Conservation (phyloP, 2,797 vertebrate species). For the Merluccius polli region DNA sequence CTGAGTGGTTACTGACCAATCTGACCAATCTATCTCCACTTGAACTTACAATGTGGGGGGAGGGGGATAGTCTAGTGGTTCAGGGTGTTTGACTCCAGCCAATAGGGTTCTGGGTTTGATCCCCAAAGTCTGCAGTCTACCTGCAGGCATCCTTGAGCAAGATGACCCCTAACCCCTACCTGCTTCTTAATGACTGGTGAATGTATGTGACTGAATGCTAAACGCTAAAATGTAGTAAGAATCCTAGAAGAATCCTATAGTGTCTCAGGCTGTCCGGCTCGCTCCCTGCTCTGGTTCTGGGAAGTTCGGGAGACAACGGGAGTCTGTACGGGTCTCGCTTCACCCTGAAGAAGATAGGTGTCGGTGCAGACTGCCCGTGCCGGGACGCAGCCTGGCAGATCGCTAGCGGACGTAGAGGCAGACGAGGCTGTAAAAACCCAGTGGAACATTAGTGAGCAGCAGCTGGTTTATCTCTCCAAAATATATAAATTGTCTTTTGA, state of each 20-base stretch:
- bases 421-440: slow-evolving; percentile 65
- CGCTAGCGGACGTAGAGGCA: slow-evolving; percentile 41
- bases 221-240: not conserved
- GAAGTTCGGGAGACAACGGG: not conserved
- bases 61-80: not conserved
- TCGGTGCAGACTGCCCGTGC: slow-evolving; percentile 7
- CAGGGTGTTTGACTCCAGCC: not conserved
- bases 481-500: slow-evolving; percentile 75
- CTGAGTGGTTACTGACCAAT: not conserved
- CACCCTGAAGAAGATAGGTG: not conserved
- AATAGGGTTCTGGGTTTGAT: not conserved
- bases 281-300: not conserved
- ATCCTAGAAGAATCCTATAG: not conserved
- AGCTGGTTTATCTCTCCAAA: slow-evolving; percentile 75
- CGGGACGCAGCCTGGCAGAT: slow-evolving; percentile 33
- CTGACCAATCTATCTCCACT: not conserved
- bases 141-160: not conserved
- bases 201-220: not conserved
- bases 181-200: not conserved
- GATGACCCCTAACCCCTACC: not conserved
- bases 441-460: slow-evolving; percentile 69
- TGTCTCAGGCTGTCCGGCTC: not conserved
- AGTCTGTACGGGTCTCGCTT: not conserved
- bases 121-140: not conserved
- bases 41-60: not conserved